Percentiles rank a stretch among this genome's conserved stretches.
These are phyloP conservation scores for Cirrhinus molitorella DNA, from an alignment of 2,797 vertebrate genomes.

Conservation along the genomic window DNA sequence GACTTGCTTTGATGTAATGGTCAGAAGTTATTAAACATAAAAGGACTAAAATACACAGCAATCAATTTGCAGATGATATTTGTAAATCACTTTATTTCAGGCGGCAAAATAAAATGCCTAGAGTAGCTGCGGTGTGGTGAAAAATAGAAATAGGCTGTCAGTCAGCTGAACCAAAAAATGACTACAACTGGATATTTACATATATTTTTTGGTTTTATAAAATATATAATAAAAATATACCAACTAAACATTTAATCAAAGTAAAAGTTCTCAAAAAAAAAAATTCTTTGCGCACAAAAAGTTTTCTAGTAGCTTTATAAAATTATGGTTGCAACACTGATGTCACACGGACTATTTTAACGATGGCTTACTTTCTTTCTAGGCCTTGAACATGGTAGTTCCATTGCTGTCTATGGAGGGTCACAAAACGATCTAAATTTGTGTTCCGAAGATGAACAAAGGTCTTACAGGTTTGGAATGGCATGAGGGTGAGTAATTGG, in stretches of 20 bases:
- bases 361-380: too few species aligned
- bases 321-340: too few species aligned
- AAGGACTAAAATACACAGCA: neutral
- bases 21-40: neutral
- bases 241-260: neutral
- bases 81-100: constrained; percentile 7
- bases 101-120: neutral
- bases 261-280: neutral
- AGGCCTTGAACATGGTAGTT: too few species aligned
- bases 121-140: neutral
- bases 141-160: neutral
- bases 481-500: too few species aligned
- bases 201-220: neutral
- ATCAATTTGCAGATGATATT: neutral
- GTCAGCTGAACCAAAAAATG: neutral
- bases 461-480: too few species aligned
- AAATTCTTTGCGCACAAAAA: too few species aligned
- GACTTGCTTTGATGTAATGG: neutral
- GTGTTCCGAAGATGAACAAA: too few species aligned
- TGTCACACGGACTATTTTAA: too few species aligned
- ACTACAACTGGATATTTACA: neutral
- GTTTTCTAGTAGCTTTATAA: too few species aligned
- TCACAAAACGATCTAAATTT: too few species aligned
- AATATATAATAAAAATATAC: neutral
- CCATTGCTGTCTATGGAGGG: too few species aligned